A percentile compares a stretch with the other conserved stretches of the same genome.
These are phyloP conservation scores for Acanthopleura granulata DNA, from an alignment of 2,888 invertebrate species.

Conservation along the genomic window DNA sequence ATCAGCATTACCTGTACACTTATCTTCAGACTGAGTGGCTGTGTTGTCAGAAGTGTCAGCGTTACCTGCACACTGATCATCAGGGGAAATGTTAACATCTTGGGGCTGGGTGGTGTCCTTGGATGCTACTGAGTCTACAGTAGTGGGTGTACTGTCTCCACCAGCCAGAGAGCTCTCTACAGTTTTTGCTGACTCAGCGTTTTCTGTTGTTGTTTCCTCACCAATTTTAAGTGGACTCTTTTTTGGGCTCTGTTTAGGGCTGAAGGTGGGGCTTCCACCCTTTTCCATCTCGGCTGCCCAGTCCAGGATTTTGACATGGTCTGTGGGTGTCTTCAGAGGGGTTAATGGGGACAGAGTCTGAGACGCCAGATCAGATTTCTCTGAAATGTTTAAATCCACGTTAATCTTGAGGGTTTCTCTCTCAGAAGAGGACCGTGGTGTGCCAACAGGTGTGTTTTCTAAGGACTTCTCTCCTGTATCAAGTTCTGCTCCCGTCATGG, in stretches of 20 bases:
- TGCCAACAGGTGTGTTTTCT: background rate
- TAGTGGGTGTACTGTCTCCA: too few species aligned
- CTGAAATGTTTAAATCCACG: background rate
- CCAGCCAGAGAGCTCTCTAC: too few species aligned
- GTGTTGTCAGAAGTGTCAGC: background rate
- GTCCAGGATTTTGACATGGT: background rate
- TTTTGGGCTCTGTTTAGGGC: background rate
- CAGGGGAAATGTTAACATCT: background rate
- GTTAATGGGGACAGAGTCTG: background rate
- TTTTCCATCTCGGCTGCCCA: conserved; percentile 11
- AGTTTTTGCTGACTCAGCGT: too few species aligned
- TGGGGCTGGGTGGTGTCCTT: background rate
- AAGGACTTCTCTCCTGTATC: background rate
- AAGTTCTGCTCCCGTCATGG: background rate
- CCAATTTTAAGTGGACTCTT: too few species aligned
- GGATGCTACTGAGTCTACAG: background rate
- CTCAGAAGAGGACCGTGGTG: background rate
- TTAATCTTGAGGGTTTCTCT: conserved; percentile 13
- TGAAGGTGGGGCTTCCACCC: background rate
- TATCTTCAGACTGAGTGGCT: background rate
- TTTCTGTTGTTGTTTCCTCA: too few species aligned
- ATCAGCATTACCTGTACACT: background rate
- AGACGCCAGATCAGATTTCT: background rate
- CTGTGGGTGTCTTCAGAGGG: background rate
- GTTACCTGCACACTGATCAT: conserved; percentile 5